Evolutionary conservation across 2,797 vertebrate genomes (phyloP).

Genomic region (Tadarida brasiliensis): DNA sequence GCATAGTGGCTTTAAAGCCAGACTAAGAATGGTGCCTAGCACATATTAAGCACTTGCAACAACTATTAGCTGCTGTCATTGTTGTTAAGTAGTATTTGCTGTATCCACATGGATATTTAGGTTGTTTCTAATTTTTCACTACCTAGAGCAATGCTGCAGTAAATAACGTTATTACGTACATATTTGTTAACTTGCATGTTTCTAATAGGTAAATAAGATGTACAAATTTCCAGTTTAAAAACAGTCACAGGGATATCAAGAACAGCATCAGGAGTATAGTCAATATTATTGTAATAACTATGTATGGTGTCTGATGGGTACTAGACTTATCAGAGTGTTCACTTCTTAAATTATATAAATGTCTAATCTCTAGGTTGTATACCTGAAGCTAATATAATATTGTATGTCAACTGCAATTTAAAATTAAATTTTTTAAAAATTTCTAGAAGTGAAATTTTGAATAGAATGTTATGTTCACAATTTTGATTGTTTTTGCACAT

Average conservation of each 20-base stretch:
- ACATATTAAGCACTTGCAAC: background rate
- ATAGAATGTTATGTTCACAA: background rate
- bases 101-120: background rate
- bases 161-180: background rate
- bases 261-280: background rate
- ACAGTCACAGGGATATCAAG: background rate
- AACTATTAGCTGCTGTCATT: background rate
- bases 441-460: constrained; percentile 63
- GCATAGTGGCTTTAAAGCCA: background rate
- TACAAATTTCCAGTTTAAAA: background rate
- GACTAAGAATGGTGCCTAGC: background rate
- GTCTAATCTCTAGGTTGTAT: background rate
- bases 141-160: background rate
- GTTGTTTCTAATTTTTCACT: constrained; percentile 36
- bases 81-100: background rate
- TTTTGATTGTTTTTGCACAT: constrained; percentile 50
- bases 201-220: background rate
- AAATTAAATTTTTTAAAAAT: background rate
- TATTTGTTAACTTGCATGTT: constrained; percentile 15
- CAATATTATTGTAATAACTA: background rate
- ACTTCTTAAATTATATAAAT: background rate
- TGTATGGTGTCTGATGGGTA: background rate
- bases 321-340: background rate
- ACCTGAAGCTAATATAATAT: background rate
- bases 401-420: background rate